These are phyloP conservation scores for Holocentrus rufus DNA, from an alignment of 2,797 vertebrate species.

Conservation along the genomic window DNA sequence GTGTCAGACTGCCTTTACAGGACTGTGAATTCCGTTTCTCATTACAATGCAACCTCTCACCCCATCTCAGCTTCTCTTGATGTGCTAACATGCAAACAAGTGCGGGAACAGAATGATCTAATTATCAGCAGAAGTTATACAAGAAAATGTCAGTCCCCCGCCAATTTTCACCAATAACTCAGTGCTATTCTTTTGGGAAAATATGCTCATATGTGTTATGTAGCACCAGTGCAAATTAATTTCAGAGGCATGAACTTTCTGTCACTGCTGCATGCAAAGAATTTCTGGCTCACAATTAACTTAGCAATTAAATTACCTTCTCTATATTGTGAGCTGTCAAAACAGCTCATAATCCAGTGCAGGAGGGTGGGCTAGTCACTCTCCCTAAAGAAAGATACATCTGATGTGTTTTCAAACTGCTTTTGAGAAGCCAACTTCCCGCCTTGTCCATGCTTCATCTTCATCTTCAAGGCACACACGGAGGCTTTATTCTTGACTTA, in stretches of 20 bases:
- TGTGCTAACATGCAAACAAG: conserved; percentile 14
- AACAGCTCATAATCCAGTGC: too few relatives aligned
- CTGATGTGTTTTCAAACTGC: too few relatives aligned
- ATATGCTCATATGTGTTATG: not conserved
- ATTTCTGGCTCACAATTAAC: too few relatives aligned
- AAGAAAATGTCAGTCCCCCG: not conserved
- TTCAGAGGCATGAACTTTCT: conserved; percentile 19
- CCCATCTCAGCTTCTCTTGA: not conserved
- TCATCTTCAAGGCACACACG: not conserved
- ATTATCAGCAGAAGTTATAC: conserved; percentile 29
- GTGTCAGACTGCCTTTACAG: not conserved
- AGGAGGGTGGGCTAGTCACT: too few relatives aligned
- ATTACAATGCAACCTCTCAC: not conserved
- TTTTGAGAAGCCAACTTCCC: too few relatives aligned
- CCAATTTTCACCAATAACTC: conserved; percentile 23
- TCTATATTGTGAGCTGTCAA: too few relatives aligned
- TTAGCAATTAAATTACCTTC: too few relatives aligned
- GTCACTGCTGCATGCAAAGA: not conserved
- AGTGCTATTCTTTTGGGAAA: conserved; percentile 4
- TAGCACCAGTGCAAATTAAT: conserved; percentile 34
- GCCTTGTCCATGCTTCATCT: not conserved
- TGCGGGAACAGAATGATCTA: conserved; percentile 29
- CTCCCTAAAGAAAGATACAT: too few relatives aligned
- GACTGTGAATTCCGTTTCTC: not conserved
- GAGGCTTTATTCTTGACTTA: not conserved